Evolutionary conservation across 2,888 invertebrate genomes (phyloP).

Genomic region (Pimpla rufipes): DNA sequence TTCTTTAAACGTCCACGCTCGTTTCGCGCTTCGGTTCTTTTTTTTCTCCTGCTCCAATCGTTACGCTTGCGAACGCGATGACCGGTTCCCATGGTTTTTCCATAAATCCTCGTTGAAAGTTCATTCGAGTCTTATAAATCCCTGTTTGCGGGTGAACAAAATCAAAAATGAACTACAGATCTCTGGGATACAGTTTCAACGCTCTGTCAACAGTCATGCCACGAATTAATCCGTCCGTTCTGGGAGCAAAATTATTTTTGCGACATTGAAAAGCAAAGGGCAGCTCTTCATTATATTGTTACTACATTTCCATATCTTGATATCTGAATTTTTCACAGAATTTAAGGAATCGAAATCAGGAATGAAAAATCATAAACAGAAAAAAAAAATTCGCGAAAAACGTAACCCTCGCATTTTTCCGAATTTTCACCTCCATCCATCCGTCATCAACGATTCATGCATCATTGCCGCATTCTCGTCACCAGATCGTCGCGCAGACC

Average conservation of each 20-base stretch:
- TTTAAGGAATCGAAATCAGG: no score
- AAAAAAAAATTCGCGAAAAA: no score
- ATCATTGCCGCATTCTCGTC: not conserved
- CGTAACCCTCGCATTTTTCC: no score
- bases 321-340: not conserved
- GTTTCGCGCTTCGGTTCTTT: slow-evolving; percentile 62
- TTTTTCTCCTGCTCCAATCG: slow-evolving; percentile 36
- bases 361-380: no score
- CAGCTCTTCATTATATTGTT: no score
- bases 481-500: not conserved
- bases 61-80: slow-evolving; percentile 24
- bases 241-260: no score
- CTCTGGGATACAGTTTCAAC: no score
- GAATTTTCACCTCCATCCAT: not conserved
- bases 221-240: no score
- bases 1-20: slow-evolving; percentile 81
- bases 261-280: no score
- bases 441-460: slow-evolving; percentile 3
- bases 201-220: no score
- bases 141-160: not conserved
- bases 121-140: not conserved
- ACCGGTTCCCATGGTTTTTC: not conserved
- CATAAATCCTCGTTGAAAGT: not conserved
- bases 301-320: not conserved
- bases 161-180: not conserved